Evolutionary conservation across 2,888 invertebrate genomes (phyloP), one percentile per base, ranked within the genome.

Genomic region (Mythimna vitellina): DNA sequence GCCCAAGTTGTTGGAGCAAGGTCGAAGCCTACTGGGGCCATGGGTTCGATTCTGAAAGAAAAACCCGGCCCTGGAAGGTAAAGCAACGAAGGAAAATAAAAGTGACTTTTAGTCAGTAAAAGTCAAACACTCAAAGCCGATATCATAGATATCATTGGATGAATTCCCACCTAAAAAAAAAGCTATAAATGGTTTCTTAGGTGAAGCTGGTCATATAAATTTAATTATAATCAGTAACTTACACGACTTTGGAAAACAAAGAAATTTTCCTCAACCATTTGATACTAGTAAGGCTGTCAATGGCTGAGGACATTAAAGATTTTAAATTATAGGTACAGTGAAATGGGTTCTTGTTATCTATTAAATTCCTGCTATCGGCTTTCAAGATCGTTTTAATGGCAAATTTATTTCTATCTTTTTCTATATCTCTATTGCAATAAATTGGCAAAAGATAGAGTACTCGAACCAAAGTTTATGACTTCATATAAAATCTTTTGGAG

Each of bases 401-500:
- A 38, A n/a, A 35, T 32, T 10, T 57, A 1, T 32, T n/a, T 57
- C 54, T 32, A 17, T 54, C 20, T 57, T 4, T 35, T 58, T 12
- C n/a, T n/a, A 35, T 38, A 60, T 14, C 14, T 60, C 38, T 12
- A 25, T n/a, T n/a, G 42, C 25, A 46, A 51, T 35, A 54, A 38
- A 51, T 73, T 66, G 35, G 56, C 65, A 46, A 67, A n/a, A n/a
- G n/a, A n/a, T n/a, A n/a, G n/a, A n/a, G 64, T 74, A 70, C 22
- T 42, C 22, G 53, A 81, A 65, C 62, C 61, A 65, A 61, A 65
- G 9, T 72, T 70, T 58, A 67, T 67, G 22, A 57, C 49, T 66
- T 32, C 32, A 53, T 54, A 73, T 76, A 68, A 81, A 81, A 70
- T 51, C 1, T 68, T 71, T 69, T 70, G 35, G 25, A 60, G 71